Percentiles rank a stretch among this genome's conserved stretches.
These are phyloP conservation scores for Pristionchus entomophagus DNA, from an alignment of 2,888 invertebrate species.

Conservation along the genomic window DNA sequence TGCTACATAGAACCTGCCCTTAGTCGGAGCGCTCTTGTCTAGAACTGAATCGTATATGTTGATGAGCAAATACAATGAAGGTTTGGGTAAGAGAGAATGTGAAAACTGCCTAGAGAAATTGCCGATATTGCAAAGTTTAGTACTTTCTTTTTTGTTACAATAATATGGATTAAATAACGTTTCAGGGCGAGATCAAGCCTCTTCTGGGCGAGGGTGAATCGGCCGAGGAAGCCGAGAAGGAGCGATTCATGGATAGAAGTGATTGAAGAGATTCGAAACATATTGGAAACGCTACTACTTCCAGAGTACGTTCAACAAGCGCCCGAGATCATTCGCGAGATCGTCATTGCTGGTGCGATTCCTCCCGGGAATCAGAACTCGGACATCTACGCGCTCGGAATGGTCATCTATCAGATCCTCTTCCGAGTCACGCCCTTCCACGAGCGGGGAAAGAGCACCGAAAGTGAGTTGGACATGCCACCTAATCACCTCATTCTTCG, in stretches of 20 bases:
- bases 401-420: slow-evolving; percentile 73
- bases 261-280: background rate
- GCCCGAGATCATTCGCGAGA: slow-evolving; percentile 73
- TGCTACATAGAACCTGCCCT: too few relatives aligned
- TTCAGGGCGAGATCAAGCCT: slow-evolving; percentile 60
- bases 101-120: too few relatives aligned
- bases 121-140: too few relatives aligned
- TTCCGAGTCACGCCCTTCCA: slow-evolving; percentile 74
- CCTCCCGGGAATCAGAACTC: slow-evolving; percentile 68
- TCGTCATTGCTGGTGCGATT: slow-evolving; percentile 66
- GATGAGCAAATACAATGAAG: too few relatives aligned
- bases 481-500: too few relatives aligned
- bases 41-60: too few relatives aligned
- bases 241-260: slow-evolving; percentile 52
- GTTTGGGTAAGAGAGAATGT: too few relatives aligned
- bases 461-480: slow-evolving; percentile 67
- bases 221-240: slow-evolving; percentile 43
- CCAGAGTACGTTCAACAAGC: slow-evolving; percentile 74
- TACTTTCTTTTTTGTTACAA: too few relatives aligned
- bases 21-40: too few relatives aligned
- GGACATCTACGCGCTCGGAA: slow-evolving; percentile 72
- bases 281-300: slow-evolving; percentile 13
- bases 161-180: too few relatives aligned
- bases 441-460: slow-evolving; percentile 65
- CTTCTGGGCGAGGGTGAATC: slow-evolving; percentile 31